A percentile compares a stretch with the other conserved stretches of the same genome.
Evolutionary conservation across 2,113 vertebrate genomes (phyloP).

Genomic region (Megaceryle torquata): DNA sequence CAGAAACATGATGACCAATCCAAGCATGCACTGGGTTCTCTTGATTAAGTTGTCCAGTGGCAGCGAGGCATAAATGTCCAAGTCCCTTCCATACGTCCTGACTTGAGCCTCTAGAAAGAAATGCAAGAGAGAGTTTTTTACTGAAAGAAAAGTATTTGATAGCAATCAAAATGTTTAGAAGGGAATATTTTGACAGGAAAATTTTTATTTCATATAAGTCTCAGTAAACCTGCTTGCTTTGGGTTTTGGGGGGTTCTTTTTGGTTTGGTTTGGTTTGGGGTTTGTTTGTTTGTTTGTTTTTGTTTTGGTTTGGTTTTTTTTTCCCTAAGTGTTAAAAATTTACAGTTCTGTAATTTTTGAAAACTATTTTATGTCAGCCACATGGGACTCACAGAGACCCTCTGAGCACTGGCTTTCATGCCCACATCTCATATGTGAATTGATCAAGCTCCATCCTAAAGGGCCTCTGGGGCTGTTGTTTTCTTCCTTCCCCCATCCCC

Average conservation of each 20-base stretch:
- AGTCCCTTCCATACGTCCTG: neutral
- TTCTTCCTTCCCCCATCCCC: neutral
- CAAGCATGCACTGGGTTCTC: neutral
- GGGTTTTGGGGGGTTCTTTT: no score
- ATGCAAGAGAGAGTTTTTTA: neutral
- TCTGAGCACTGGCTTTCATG: neutral
- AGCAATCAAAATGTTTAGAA: accelerated
- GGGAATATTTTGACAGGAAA: neutral
- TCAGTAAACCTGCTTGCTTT: neutral
- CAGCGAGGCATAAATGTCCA: neutral
- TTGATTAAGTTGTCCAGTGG: neutral
- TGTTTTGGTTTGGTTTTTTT: neutral
- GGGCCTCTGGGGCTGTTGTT: neutral
- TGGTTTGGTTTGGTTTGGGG: no score
- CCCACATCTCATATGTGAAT: neutral
- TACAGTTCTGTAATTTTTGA: neutral
- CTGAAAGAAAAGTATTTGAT: neutral
- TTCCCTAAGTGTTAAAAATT: neutral
- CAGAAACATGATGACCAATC: neutral
- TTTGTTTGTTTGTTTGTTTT: no score
- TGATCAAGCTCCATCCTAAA: neutral
- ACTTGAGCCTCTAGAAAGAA: neutral
- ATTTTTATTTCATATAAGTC: neutral
- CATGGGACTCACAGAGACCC: neutral
- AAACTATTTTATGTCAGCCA: neutral